Percentiles rank a stretch among this genome's conserved stretches.
These are phyloP conservation scores for Busseola fusca DNA, from an alignment of 2,888 invertebrate genomes.

Conservation along the genomic window DNA sequence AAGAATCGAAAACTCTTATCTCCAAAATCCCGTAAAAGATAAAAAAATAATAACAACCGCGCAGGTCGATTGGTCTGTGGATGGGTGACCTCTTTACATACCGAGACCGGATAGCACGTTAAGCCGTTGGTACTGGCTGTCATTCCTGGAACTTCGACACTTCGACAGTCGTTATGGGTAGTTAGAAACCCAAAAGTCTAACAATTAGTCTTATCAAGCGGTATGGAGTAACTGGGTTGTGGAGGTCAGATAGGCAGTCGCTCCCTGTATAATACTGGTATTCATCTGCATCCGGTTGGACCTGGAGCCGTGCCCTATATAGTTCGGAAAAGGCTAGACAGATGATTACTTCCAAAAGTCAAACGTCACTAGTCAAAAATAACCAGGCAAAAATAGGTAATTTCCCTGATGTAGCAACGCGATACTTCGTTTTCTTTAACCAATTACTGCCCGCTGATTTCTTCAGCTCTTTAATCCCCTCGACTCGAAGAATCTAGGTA, in stretches of 20 bases:
- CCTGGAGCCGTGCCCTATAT: too few species aligned
- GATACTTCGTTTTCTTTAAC: conserved; percentile 36
- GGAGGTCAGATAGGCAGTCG: too few species aligned
- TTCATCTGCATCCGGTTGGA: background rate
- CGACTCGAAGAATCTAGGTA: conserved; percentile 37
- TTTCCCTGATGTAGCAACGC: conserved; percentile 18
- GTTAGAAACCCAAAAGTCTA: background rate
- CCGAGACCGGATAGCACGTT: background rate
- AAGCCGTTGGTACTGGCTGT: background rate
- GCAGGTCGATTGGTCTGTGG: too few species aligned
- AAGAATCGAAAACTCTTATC: too few species aligned
- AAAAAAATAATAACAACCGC: too few species aligned
- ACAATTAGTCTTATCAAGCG: background rate
- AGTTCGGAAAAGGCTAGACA: too few species aligned
- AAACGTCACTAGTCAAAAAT: background rate
- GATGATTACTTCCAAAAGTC: background rate
- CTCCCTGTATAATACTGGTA: background rate
- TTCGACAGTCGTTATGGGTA: background rate
- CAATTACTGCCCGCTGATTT: conserved; percentile 58
- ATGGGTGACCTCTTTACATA: too few species aligned
- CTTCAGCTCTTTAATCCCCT: conserved; percentile 45
- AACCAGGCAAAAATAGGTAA: conserved; percentile 21
- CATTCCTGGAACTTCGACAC: too few species aligned
- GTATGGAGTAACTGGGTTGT: too few species aligned
- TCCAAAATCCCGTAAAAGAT: background rate